Evolutionary conservation across 2,888 invertebrate genomes (phyloP), one percentile per base, ranked within the genome.

Genomic region (Steinernema carpocapsae): DNA sequence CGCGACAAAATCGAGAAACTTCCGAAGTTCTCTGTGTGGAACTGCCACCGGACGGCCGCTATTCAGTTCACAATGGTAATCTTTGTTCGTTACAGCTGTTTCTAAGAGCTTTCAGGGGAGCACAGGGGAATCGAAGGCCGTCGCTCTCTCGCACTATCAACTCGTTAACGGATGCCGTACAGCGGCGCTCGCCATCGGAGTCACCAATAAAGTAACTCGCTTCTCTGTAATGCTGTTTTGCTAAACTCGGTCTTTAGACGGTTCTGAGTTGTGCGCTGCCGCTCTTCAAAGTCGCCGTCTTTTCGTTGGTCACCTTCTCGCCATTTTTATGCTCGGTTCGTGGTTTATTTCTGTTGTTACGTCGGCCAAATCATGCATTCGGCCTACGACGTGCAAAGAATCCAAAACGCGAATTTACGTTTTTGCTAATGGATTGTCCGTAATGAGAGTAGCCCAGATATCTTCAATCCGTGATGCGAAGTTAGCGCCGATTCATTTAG

Each of bases 221-320:
- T 22, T 17, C 4, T 22, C 26, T 43, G 43, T 37, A 10, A n/a
- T n/a, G n/a, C n/a, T n/a, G n/a, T n/a, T n/a, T n/a, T n/a, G n/a
- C n/a, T n/a, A n/a, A n/a, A 32, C 4, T 32, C 29, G 70, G 19
- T 52, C 43, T 19, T 26, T 22, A 83, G 83, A 83, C 83, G 51
- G 79, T 83, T 0, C 72, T 86, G 14, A 82, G 82, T n/a, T 86
- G 85, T 71, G 84, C 86, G 12, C 78, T 87, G 52, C 87, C 86
- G 6, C 75, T 87, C 48, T 87, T 84, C 76, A 83, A 87, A 3
- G 82, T 86, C 37, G 82, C 86, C 7, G 83, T 87, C 19, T 83
- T 87, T 73, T 78, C 82, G 17, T 75, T 87, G 32, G 80, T 83
- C 64, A 82, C 81, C 7, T 77, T 86, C 17, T 79, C 85, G 0